Evolutionary conservation across 1,140 invertebrate genomes (phyloP), one percentile per base, ranked within the genome.

Genomic region (Drosophila parvula): DNA sequence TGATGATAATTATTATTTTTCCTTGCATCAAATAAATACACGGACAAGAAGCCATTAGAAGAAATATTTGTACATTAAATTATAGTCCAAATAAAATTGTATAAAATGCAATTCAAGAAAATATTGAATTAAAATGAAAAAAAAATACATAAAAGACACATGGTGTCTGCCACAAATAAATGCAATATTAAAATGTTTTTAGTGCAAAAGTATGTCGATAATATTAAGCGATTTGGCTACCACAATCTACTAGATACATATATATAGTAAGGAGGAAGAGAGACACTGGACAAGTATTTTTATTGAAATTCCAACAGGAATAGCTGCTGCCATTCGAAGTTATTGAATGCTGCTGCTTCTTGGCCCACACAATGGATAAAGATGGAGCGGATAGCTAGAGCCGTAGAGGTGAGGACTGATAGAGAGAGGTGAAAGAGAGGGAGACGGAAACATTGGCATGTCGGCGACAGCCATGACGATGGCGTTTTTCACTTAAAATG

Each of bases 401-500:
- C 27, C 27, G 10, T n/a, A n/a, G 47, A 36, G 51, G 51, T 32
- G 56, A 32, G 22, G 34, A 41, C 9, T 16, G 10, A 56, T 9
- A 32, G 30, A 38, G 56, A 60, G 40, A 56, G 51, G 36, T 32
- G 10, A 28, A 1, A 18, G 67, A 67, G 30, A 16, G 36, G 11
- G 28, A 22, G 38, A 32, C 30, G 16, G 40, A 55, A 43, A 16
- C 74, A 70, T 30, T 70, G 75, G 79, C 79, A 82, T 74, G 75
- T 63, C 57, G 75, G 70, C 65, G 57, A 65, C 61, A 81, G 56
- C 51, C 48, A 41, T 73, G 78, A 70, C 71, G 78, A 80, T 79
- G 76, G 77, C 77, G 71, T 79, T 83, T 83, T 83, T 79, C 80
- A 83, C 80, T 81, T 81, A 81, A 81, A 81, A 81, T 81, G 79